Percentiles rank a stretch among this genome's conserved stretches.
phyloP scores from a whole-genome alignment of 2,113 vertebrate genomes.

The Macrotis lagotis region DNA sequence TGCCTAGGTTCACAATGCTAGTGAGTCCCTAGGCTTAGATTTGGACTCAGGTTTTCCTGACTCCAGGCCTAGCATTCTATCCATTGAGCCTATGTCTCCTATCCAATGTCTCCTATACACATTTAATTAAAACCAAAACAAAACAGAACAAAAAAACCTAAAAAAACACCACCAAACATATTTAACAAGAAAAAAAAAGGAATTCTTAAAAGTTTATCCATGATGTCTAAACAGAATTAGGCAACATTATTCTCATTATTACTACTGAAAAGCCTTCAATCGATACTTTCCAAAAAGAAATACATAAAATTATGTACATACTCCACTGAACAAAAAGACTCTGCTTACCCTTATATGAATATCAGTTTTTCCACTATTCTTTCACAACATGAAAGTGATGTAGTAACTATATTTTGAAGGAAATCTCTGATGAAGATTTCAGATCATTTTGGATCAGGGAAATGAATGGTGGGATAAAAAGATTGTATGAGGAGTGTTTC shows the following conservation, averaged over 20 bases:
- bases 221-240: slow-evolving; percentile 19
- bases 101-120: not conserved
- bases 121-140: not conserved
- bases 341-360: slow-evolving; percentile 55
- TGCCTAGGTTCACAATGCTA: not conserved
- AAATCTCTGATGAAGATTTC: slow-evolving; percentile 46
- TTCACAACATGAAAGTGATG: slow-evolving; percentile 56
- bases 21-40: not conserved
- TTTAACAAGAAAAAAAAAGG: slow-evolving; percentile 10
- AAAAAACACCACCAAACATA: too few species aligned
- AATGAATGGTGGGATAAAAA: slow-evolving; percentile 42
- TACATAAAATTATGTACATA: slow-evolving; percentile 24
- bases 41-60: not conserved
- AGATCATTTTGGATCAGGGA: not conserved
- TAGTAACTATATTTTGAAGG: slow-evolving; percentile 5
- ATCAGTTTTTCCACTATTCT: slow-evolving; percentile 48
- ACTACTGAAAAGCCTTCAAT: slow-evolving; percentile 46
- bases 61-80: not conserved
- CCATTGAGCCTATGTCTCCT: not conserved
- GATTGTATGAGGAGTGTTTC: not conserved
- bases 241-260: slow-evolving; percentile 18
- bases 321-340: slow-evolving; percentile 19
- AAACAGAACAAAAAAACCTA: too few species aligned
- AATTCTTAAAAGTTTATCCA: slow-evolving; percentile 37
- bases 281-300: slow-evolving; percentile 45